phyloP scores from a whole-genome alignment of 2,797 vertebrate species.

The Chanos chanos region DNA sequence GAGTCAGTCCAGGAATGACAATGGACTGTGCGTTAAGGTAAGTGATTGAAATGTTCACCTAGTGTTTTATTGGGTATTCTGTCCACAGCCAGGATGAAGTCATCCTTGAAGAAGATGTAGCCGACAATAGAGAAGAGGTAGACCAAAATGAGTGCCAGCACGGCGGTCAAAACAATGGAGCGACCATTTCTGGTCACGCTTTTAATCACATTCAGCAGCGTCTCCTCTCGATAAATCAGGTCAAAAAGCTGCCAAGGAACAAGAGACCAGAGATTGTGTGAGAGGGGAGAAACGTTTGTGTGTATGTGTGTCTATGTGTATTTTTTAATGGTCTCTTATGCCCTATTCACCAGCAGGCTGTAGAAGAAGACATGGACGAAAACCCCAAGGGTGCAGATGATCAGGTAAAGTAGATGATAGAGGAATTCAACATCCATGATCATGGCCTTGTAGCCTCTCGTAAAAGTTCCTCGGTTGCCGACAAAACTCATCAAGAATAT shows the following conservation, averaged over 20 bases:
- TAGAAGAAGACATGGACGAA: constrained; percentile 99
- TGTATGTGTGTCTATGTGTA: background rate
- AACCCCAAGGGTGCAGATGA: constrained; percentile 91
- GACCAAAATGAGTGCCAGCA: constrained; percentile 95
- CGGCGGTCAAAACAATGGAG: constrained; percentile 94
- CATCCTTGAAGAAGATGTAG: constrained; percentile 97
- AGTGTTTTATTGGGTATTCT: constrained; percentile 90
- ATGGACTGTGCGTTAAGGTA: too few relatives aligned
- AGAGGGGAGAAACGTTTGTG: too few relatives aligned
- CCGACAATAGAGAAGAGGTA: constrained; percentile 99
- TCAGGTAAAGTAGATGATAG: constrained; percentile 92
- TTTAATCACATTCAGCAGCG: constrained; percentile 96
- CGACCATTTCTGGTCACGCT: constrained; percentile 97
- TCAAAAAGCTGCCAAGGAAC: constrained; percentile 98
- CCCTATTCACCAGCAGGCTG: constrained; percentile 83
- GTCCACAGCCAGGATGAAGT: constrained; percentile 94
- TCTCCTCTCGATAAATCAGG: constrained; percentile 95
- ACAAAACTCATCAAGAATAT: constrained; percentile 98
- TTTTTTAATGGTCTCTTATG: background rate
- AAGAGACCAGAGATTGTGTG: too few relatives aligned
- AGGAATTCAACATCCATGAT: constrained; percentile 96
- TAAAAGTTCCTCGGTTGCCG: constrained; percentile 95
- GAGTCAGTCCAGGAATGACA: too few relatives aligned
- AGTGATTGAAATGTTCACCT: constrained; percentile 50
- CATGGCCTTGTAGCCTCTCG: constrained; percentile 92